phyloP scores from a whole-genome alignment of 2,888 invertebrate genomes.

The Euzophera pinguis region DNA sequence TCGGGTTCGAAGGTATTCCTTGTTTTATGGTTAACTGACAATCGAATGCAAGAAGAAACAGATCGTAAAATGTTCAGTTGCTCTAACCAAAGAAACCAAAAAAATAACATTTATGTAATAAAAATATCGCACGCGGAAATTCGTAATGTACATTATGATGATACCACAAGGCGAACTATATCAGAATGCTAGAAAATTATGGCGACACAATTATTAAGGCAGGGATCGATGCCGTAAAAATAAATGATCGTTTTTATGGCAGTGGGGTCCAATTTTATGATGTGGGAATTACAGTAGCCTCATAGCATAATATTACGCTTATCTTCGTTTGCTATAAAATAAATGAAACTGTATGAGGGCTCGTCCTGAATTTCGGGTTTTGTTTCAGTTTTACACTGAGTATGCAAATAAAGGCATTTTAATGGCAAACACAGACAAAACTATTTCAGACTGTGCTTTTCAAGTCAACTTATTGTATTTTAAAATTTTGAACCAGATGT shows the following conservation, averaged over 20 bases:
- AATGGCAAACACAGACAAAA: no score
- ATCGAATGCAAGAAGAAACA: no score
- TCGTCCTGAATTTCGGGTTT: background rate
- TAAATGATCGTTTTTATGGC: slow-evolving; percentile 64
- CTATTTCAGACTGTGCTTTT: no score
- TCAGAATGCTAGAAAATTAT: slow-evolving; percentile 47
- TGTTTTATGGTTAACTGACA: no score
- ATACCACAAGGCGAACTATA: slow-evolving; percentile 19
- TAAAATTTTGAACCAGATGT: no score
- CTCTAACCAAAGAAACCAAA: no score
- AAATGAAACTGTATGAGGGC: slow-evolving; percentile 14
- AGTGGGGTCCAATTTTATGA: slow-evolving; percentile 59
- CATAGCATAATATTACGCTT: slow-evolving; percentile 51
- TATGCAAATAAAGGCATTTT: background rate
- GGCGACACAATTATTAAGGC: slow-evolving; percentile 61
- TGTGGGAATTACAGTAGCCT: slow-evolving; percentile 60
- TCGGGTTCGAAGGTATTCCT: no score
- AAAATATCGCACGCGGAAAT: background rate
- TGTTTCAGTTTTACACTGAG: background rate
- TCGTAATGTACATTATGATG: background rate
- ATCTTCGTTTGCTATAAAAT: slow-evolving; percentile 30
- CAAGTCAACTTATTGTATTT: no score
- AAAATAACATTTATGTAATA: background rate
- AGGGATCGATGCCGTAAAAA: slow-evolving; percentile 63
- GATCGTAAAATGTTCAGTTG: no score